Conservation (phyloP, 1,140 invertebrate species). For the Dendrolimus kikuchii region DNA sequence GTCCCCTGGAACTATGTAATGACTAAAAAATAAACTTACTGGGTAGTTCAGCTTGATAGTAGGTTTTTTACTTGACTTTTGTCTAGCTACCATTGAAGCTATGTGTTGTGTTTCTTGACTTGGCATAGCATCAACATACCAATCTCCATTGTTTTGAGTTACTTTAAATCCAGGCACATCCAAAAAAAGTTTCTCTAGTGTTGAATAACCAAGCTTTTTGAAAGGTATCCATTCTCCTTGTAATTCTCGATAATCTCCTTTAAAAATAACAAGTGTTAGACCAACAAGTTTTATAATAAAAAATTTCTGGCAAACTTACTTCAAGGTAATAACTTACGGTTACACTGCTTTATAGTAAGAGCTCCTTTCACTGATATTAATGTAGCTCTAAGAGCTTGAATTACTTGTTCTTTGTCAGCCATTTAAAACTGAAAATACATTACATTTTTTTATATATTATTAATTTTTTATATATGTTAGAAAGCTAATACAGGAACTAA, state of each 20-base stretch:
- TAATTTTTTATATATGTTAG: too few relatives aligned
- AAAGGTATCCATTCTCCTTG: conserved; percentile 75
- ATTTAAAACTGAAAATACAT: conserved; percentile 21
- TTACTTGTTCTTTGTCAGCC: conserved; percentile 64
- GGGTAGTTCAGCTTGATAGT: conserved; percentile 47
- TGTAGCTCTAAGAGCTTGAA: conserved; percentile 61
- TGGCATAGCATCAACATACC: conserved; percentile 70
- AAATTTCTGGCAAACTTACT: not conserved
- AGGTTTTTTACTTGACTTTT: conserved; percentile 69
- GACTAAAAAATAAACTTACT: conserved; percentile 32
- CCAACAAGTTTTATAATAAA: not conserved
- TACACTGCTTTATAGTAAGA: conserved; percentile 63
- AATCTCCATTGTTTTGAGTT: conserved; percentile 55
- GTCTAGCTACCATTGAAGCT: conserved; percentile 72
- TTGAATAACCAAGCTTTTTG: conserved; percentile 70
- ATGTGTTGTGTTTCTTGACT: conserved; percentile 74
- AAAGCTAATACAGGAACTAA: too few relatives aligned
- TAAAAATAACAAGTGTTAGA: not conserved
- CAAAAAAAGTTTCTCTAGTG: conserved; percentile 72
- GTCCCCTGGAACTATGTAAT: not conserved
- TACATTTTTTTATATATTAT: not conserved
- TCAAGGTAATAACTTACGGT: conserved; percentile 47
- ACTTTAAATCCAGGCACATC: conserved; percentile 70
- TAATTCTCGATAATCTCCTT: conserved; percentile 73
- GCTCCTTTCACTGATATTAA: conserved; percentile 67